Conservation (phyloP, 2,888 invertebrate species). For the Drosophila testacea region DNA sequence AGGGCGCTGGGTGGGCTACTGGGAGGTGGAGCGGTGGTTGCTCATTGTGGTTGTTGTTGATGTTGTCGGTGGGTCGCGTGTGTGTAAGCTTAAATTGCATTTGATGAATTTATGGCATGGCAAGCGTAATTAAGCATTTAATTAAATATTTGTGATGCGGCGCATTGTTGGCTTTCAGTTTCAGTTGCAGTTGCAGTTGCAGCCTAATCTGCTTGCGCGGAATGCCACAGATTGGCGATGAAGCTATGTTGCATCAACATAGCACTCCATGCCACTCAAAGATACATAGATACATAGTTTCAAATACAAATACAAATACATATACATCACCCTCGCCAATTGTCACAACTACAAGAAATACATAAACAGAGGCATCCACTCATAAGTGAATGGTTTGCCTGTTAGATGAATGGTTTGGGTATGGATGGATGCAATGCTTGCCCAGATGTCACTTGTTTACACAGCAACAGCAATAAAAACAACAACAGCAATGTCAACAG, state of each 20-base stretch:
- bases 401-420: conserved; percentile 14
- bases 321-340: conserved; percentile 1
- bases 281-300: conserved; percentile 15
- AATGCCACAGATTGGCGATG: conserved; percentile 73
- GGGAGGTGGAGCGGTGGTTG: conserved; percentile 3
- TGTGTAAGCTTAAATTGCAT: conserved; percentile 79
- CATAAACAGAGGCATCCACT: conserved; percentile 29
- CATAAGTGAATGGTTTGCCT: conserved; percentile 35
- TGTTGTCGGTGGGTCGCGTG: conserved; percentile 45
- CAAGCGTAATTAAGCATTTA: conserved; percentile 84
- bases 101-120: conserved; percentile 84
- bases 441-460: conserved; percentile 79
- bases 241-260: conserved; percentile 41
- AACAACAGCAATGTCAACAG: conserved; percentile 22
- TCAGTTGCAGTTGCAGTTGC: conserved; percentile 7
- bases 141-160: conserved; percentile 82
- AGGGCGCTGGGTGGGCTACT: conserved; percentile 4
- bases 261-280: conserved; percentile 18
- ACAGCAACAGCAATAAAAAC: conserved; percentile 36
- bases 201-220: conserved; percentile 74
- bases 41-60: conserved; percentile 7
- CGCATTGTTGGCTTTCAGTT: conserved; percentile 34
- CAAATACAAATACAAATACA: conserved; percentile 17
- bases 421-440: conserved; percentile 14
- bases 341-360: no score